Percentiles rank a stretch among this genome's conserved stretches.
Evolutionary conservation across 1,140 invertebrate species (phyloP).

Genomic region (Diprion similis): DNA sequence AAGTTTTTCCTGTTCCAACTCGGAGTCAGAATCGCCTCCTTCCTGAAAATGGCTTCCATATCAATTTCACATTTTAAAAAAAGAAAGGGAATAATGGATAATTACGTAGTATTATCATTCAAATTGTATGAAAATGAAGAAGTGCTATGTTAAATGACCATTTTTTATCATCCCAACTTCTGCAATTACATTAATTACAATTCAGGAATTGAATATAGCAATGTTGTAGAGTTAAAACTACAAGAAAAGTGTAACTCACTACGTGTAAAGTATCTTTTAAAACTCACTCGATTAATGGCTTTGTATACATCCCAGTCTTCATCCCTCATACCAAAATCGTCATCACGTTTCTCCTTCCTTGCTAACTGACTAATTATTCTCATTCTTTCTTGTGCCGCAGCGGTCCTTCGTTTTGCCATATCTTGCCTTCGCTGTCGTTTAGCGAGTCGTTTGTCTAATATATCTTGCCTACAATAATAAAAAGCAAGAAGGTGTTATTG

Average conservation of each 20-base stretch:
- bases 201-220: too few relatives aligned
- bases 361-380: constrained; percentile 90
- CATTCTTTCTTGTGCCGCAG: constrained; percentile 92
- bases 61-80: constrained; percentile 3
- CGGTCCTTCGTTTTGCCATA: constrained; percentile 87
- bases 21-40: constrained; percentile 86
- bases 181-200: too few relatives aligned
- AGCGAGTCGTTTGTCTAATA: constrained; percentile 71
- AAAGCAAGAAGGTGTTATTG: constrained; percentile 18
- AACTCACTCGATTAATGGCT: constrained; percentile 80
- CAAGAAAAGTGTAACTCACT: too few relatives aligned
- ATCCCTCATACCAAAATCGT: constrained; percentile 92
- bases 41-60: constrained; percentile 54
- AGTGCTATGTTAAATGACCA: too few relatives aligned
- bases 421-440: constrained; percentile 83
- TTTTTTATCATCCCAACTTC: too few relatives aligned
- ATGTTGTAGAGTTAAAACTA: too few relatives aligned
- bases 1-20: constrained; percentile 88
- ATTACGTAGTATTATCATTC: not conserved
- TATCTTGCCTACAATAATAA: constrained; percentile 62
- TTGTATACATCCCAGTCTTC: constrained; percentile 98
- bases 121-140: not conserved
- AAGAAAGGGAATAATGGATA: not conserved
- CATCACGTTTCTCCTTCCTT: constrained; percentile 82
- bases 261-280: not conserved